Base-by-base conservation (phyloP, 2,888 invertebrate species). In the Dendrolimus pini region DNA sequence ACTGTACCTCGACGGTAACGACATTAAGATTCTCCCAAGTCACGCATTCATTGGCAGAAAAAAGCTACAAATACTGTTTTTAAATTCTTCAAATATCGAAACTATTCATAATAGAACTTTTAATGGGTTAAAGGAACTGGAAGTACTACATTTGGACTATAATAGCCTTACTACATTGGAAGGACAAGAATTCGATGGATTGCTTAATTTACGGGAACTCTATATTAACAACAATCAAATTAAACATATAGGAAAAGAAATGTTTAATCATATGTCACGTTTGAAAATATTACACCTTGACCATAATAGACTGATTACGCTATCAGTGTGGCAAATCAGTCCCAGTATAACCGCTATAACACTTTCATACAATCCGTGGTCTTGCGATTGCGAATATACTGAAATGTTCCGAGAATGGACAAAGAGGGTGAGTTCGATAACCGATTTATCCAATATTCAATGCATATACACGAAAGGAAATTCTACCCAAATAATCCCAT, bases 11-110 rank as follows among this genome's bases (percentile, higher is more conserved):
- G 96, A 96, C 80, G 96, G 96, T 63, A 96, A 97, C 83, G 93
- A 95, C 78, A 92, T 97, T 69, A 93, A 93, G 71, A 91, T 93
- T 59, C 92, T 97, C 58, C 93, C 94, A 66, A 95, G 95, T 81
- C 96, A 96, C 85, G 95, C 96, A 54, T 97, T 97, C 83, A 95
- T 97, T 68, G 97, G 96, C 7, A 92, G 96, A 66, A 96, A 96
- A 85, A 93, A 94, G 69, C 89, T 96, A 61, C 94, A 94, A 77
- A 92, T 94, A 62, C 83, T 96, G 57, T 96, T 94, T 80, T 85
- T 96, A 63, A 96, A 96, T 80, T 92, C 93, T 56, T 96, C 96
- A 41, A 94, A 94, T 74, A 94, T 96, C 70, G 95, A 95, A 80
- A 88, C 91, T 41, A 94, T 96, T 70, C 95, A 95, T 74, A 96